These are phyloP conservation scores for Siderastrea radians DNA, from an alignment of 92 coral and sea anemone species.

Conservation along the genomic window DNA sequence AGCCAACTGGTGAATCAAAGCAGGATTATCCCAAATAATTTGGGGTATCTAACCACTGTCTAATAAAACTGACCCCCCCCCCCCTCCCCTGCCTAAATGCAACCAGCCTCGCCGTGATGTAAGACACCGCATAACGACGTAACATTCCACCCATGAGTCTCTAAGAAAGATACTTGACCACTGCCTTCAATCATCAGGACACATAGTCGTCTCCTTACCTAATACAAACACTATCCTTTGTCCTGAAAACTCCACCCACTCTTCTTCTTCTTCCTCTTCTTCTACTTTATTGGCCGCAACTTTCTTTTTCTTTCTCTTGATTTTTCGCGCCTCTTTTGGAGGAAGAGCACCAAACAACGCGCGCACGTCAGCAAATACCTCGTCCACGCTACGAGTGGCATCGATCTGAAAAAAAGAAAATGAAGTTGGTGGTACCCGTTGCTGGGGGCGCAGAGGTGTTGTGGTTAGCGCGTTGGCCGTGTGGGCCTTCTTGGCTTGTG, in stretches of 20 bases:
- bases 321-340: conserved; percentile 73
- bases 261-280: conserved; percentile 69
- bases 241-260: conserved; percentile 86
- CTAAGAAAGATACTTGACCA: too few species aligned
- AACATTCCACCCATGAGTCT: too few species aligned
- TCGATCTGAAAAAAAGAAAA: conserved; percentile 69
- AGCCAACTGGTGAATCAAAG: neutral
- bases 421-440: too few species aligned
- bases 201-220: conserved; percentile 49
- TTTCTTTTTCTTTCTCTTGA: conserved; percentile 76
- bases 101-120: too few species aligned
- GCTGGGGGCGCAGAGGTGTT: too few species aligned
- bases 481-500: too few species aligned
- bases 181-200: too few species aligned
- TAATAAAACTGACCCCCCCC: too few species aligned
- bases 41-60: neutral
- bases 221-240: conserved; percentile 93
- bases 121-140: too few species aligned
- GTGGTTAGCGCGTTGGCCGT: too few species aligned
- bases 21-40: neutral
- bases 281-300: conserved; percentile 19
- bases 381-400: conserved; percentile 88
- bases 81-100: too few species aligned
- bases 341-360: conserved; percentile 82
- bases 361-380: conserved; percentile 81